Evolutionary conservation across 2,888 invertebrate species (phyloP), one percentile per base, ranked within the genome.

Genomic region (Drosophila eohydei): DNA sequence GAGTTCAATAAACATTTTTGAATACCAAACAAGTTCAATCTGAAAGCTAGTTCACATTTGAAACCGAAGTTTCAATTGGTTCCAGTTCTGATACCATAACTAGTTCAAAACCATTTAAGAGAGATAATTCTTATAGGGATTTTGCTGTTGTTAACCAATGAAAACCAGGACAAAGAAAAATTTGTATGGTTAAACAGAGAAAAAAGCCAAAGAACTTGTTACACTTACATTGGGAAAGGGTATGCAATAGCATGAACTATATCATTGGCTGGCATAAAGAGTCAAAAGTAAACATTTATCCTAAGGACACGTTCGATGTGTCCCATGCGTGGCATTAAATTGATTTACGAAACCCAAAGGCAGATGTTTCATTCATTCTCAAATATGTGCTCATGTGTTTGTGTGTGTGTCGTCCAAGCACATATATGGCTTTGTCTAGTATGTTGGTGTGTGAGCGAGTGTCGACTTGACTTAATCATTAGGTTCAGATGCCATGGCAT

Each of bases 301-400:
- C 58, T 51, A 43, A 51, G 78, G 57, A 60, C 56, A 59, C 44
- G 50, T 40, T 48, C 40, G 30, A 14, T 51, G 41, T 55, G 65
- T 78, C 77, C 78, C 81, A 63, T 65, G 81, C 60, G 73, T 68
- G 71, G 78, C 81, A 90, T 81, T 85, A 88, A 84, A 81, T 88
- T 85, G 83, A 79, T 89, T 84, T 85, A 83, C 71, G 81, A 78
- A 81, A 79, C 76, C 73, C 69, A 63, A 69, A 74, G 51, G 73
- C 60, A 64, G 41, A 65, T 74, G 58, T 46, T 28, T 48, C 67
- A 58, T 65, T 51, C 34, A 61, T 51, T 28, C 60, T 71, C 54
- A 52, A 67, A 50, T 32, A n/a, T 51, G 34, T 52, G 21, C 9
- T 28, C 3, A 14, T 28, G 21, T 36, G 34, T 4, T 38, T 28